phyloP scores from a whole-genome alignment of 2,113 vertebrate species.

The Hipposideros armiger region DNA sequence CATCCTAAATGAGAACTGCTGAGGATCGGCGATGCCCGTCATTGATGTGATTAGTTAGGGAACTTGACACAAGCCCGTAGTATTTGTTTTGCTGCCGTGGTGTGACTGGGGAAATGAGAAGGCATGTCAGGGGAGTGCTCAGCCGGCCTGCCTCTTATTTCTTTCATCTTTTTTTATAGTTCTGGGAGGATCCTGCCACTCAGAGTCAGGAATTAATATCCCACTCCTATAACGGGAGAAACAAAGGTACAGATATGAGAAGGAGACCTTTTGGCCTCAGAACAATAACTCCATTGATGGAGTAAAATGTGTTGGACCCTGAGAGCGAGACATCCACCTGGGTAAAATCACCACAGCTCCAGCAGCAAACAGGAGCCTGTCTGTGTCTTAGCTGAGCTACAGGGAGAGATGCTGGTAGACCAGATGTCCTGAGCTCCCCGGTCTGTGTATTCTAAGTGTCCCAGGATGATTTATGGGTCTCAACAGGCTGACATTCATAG shows the following conservation, averaged over 20 bases:
- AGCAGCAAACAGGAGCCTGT: slow-evolving; percentile 47
- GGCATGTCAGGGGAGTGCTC: slow-evolving; percentile 56
- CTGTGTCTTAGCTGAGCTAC: slow-evolving; percentile 9
- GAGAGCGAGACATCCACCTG: slow-evolving; percentile 69
- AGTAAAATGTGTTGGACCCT: slow-evolving; percentile 76
- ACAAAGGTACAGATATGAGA: slow-evolving; percentile 81
- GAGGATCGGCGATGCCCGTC: neutral
- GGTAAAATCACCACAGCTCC: slow-evolving; percentile 60
- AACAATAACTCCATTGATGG: slow-evolving; percentile 82
- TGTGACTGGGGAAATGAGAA: slow-evolving; percentile 39
- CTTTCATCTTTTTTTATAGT: slow-evolving; percentile 65
- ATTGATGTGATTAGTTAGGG: neutral
- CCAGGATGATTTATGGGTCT: neutral
- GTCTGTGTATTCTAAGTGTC: neutral
- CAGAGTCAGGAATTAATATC: slow-evolving; percentile 83
- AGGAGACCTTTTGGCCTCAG: slow-evolving; percentile 84
- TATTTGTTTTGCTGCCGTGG: neutral
- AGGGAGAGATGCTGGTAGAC: neutral
- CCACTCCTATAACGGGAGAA: slow-evolving; percentile 69
- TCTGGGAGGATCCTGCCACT: slow-evolving; percentile 68
- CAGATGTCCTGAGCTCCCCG: slow-evolving; percentile 50
- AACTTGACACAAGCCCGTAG: slow-evolving; percentile 4
- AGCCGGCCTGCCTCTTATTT: slow-evolving; percentile 55
- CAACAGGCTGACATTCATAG: neutral
- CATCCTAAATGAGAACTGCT: neutral